These are phyloP conservation scores for Galago senegalensis DNA, from an alignment of 2,797 vertebrate species.

Conservation along the genomic window DNA sequence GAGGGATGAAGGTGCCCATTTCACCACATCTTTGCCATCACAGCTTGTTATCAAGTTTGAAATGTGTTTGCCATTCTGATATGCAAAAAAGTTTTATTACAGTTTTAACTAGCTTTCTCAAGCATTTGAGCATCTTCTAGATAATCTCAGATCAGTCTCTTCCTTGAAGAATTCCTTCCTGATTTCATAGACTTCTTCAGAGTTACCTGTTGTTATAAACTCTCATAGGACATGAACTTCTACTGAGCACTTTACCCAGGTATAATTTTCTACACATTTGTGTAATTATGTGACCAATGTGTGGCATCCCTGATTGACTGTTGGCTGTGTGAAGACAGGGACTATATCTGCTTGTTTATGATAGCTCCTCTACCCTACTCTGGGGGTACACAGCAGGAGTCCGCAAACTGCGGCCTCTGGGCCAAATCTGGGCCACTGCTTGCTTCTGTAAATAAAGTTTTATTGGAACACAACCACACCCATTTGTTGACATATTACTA, in stretches of 20 bases:
- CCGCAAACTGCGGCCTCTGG: background rate
- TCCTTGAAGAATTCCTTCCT: background rate
- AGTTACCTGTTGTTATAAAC: background rate
- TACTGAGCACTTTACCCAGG: background rate
- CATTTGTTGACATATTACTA: background rate
- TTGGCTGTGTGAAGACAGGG: background rate
- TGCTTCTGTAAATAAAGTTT: conserved; percentile 43
- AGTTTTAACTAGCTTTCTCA: background rate
- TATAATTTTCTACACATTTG: background rate
- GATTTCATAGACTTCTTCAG: background rate
- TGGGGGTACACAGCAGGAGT: background rate
- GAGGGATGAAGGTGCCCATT: background rate
- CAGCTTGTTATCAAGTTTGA: background rate
- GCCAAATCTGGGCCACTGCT: background rate
- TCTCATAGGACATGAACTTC: background rate
- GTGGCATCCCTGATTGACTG: background rate
- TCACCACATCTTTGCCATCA: background rate
- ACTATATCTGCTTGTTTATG: background rate
- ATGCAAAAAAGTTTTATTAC: background rate
- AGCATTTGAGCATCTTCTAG: background rate
- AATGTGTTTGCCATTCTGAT: background rate
- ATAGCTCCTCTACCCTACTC: background rate
- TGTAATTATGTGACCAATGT: background rate
- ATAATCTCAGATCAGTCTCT: background rate
- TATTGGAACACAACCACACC: background rate